phyloP scores from a whole-genome alignment of 2,888 invertebrate species.

The Perithous albicinctus region DNA sequence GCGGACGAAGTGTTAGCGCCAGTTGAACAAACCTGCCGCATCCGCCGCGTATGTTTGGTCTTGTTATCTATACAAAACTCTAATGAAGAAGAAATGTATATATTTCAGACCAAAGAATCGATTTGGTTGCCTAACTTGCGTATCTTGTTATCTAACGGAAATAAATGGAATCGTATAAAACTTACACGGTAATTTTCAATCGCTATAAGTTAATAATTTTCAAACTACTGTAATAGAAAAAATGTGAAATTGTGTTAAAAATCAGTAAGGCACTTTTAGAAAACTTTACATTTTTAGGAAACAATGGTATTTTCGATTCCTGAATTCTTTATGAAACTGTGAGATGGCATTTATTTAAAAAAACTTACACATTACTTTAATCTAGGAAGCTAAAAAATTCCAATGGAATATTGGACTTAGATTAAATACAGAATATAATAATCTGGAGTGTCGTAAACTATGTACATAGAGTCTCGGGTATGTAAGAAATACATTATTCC shows the following conservation, averaged over 20 bases:
- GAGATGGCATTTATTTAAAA: neutral
- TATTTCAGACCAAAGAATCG: neutral
- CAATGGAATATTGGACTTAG: too few relatives aligned
- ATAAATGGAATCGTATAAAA: too few relatives aligned
- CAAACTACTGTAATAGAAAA: too few relatives aligned
- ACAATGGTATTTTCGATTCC: neutral
- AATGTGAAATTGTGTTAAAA: too few relatives aligned
- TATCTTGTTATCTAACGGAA: too few relatives aligned
- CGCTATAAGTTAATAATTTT: neutral
- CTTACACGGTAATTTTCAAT: too few relatives aligned
- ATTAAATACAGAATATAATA: conserved; percentile 1
- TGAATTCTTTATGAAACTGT: neutral
- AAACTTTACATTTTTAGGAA: neutral
- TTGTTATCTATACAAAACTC: neutral
- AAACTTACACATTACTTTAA: neutral
- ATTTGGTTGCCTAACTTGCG: too few relatives aligned
- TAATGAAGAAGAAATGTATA: neutral
- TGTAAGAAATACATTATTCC: conserved; percentile 59
- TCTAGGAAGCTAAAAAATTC: neutral
- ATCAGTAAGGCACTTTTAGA: too few relatives aligned
- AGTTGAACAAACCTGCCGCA: neutral
- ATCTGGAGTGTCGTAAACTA: neutral
- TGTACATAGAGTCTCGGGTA: neutral
- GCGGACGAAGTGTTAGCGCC: neutral
- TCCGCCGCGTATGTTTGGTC: neutral